phyloP scores from a whole-genome alignment of 1,140 invertebrate species.

The Eubasilissa regina region DNA sequence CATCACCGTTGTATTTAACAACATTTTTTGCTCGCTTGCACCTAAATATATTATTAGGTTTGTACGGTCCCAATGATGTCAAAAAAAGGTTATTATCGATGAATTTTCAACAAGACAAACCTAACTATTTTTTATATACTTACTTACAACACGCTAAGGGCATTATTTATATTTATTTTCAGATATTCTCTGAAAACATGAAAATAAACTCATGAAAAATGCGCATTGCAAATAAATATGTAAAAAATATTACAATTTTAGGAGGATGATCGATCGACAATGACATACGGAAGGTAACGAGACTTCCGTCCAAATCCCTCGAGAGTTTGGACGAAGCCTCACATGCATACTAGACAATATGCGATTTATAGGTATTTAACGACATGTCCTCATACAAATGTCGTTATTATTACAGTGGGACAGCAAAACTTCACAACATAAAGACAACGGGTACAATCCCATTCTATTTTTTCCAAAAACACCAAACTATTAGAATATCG shows the following conservation, averaged over 20 bases:
- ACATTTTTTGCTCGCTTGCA: too few species aligned
- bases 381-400: conserved; percentile 16
- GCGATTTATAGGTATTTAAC: too few species aligned
- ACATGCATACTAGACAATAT: too few species aligned
- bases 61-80: too few species aligned
- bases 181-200: too few species aligned
- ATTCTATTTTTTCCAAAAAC: conserved; percentile 20
- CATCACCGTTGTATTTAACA: too few species aligned
- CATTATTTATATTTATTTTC: too few species aligned
- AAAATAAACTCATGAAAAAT: conserved; percentile 1
- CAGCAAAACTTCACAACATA: conserved; percentile 59
- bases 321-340: neutral
- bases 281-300: neutral
- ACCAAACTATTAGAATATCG: conserved; percentile 21
- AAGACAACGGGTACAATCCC: conserved; percentile 30
- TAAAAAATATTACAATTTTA: neutral
- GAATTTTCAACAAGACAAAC: too few species aligned
- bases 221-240: neutral
- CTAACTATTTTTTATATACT: too few species aligned
- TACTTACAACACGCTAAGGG: too few species aligned
- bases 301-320: neutral
- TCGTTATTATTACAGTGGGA: conserved; percentile 47
- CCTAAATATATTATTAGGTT: too few species aligned
- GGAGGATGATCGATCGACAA: neutral
- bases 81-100: too few species aligned